These are phyloP conservation scores for Lamprologus ornatipinnis DNA, from an alignment of 2,113 vertebrate genomes.

Conservation along the genomic window DNA sequence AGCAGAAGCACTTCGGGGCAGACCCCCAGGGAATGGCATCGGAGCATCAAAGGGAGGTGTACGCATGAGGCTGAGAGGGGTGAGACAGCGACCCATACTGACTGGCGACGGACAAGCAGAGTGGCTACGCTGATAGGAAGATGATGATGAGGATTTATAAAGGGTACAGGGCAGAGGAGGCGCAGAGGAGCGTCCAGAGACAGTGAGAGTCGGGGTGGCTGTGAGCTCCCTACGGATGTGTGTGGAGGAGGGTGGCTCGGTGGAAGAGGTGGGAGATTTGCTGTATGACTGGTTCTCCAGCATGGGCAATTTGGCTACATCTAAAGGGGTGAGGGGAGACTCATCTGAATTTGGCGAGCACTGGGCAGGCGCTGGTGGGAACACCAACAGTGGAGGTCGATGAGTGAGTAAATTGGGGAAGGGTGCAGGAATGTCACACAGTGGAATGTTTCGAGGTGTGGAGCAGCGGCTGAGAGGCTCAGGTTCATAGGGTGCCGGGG, in stretches of 20 bases:
- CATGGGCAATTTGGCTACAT: slow-evolving; percentile 87
- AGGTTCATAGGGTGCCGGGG: slow-evolving; percentile 87
- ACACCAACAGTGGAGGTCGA: slow-evolving; percentile 91
- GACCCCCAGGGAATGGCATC: slow-evolving; percentile 78
- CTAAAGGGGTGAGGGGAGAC: slow-evolving; percentile 92
- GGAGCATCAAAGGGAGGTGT: slow-evolving; percentile 86
- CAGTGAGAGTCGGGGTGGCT: slow-evolving; percentile 78
- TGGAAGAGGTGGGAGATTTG: slow-evolving; percentile 83
- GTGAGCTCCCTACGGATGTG: slow-evolving; percentile 83
- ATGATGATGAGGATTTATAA: slow-evolving; percentile 86
- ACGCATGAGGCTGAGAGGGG: slow-evolving; percentile 94
- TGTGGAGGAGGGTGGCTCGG: slow-evolving; percentile 70
- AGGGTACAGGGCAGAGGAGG: slow-evolving; percentile 87
- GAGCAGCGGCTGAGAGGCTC: slow-evolving; percentile 80
- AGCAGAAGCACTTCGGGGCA: slow-evolving; percentile 86
- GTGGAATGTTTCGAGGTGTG: slow-evolving; percentile 81
- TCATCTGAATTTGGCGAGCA: slow-evolving; percentile 97
- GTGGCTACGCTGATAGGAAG: slow-evolving; percentile 90
- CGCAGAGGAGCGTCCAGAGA: slow-evolving; percentile 84
- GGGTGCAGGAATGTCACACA: slow-evolving; percentile 94
- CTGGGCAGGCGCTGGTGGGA: slow-evolving; percentile 91
- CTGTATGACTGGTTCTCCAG: slow-evolving; percentile 89
- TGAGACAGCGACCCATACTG: slow-evolving; percentile 93
- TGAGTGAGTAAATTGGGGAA: slow-evolving; percentile 97
- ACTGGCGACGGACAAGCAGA: slow-evolving; percentile 94